phyloP scores from a whole-genome alignment of 2,113 vertebrate species.

The Brachyhypopomus occidentalis region DNA sequence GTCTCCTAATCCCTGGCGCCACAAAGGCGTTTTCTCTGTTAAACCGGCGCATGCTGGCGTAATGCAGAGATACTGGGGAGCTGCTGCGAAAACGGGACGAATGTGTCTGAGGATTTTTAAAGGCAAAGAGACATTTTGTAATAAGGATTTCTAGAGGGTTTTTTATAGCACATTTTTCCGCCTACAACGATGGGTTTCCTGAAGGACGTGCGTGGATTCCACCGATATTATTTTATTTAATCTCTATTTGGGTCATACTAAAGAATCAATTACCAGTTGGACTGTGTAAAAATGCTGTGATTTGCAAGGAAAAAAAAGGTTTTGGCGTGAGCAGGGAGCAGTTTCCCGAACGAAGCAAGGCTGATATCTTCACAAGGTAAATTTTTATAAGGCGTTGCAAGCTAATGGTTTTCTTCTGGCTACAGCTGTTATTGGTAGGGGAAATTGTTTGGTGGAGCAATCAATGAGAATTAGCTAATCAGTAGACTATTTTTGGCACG shows the following conservation, averaged over 20 bases:
- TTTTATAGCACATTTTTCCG: neutral
- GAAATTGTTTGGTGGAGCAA: neutral
- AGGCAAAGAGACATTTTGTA: neutral
- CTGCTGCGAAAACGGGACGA: conserved; percentile 61
- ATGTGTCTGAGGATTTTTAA: conserved; percentile 46
- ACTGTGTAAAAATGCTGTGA: conserved; percentile 40
- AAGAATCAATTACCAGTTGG: neutral
- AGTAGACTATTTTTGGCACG: neutral
- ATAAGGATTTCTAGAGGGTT: neutral
- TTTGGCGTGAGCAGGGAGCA: conserved; percentile 27
- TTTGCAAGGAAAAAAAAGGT: neutral
- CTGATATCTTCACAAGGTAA: conserved; percentile 73
- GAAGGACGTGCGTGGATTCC: conserved; percentile 11
- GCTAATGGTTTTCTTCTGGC: neutral
- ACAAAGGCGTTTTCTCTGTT: conserved; percentile 73
- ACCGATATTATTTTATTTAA: conserved; percentile 10
- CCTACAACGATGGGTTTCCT: conserved; percentile 17
- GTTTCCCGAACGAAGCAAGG: conserved; percentile 47
- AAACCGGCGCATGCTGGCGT: conserved; percentile 63
- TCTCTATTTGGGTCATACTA: conserved; percentile 40
- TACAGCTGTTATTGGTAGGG: neutral
- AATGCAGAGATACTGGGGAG: conserved; percentile 69
- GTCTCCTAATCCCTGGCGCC: conserved; percentile 55
- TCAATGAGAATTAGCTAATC: neutral
- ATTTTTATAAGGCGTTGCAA: conserved; percentile 29